phyloP scores from a whole-genome alignment of 2,797 vertebrate genomes.

The Luscinia luscinia region DNA sequence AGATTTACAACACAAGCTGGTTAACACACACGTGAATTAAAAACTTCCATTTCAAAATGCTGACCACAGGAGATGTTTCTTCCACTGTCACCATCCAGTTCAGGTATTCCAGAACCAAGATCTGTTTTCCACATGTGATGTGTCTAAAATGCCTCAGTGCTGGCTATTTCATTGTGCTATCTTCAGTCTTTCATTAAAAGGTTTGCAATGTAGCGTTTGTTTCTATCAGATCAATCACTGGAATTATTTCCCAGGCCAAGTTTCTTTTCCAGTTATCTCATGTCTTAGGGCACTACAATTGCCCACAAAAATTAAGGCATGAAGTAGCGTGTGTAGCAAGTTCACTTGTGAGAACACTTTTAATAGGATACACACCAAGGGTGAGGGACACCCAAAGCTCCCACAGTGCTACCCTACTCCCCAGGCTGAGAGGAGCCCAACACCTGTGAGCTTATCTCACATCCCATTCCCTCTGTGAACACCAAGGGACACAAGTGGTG shows the following conservation, averaged over 20 bases:
- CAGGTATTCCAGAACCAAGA: neutral
- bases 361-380: neutral
- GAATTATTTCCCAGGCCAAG: neutral
- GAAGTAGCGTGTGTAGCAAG: accelerated
- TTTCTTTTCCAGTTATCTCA: neutral
- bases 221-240: neutral
- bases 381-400: too few species aligned
- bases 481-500: accelerated
- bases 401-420: too few species aligned
- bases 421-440: neutral
- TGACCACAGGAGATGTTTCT: neutral
- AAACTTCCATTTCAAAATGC: neutral
- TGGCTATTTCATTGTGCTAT: neutral
- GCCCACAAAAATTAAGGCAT: neutral
- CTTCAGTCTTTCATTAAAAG: neutral
- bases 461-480: accelerated
- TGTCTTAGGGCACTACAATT: neutral
- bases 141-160: neutral
- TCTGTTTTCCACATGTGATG: neutral
- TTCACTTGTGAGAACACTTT: neutral
- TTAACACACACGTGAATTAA: neutral
- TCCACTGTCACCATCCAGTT: neutral
- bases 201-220: neutral
- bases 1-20: neutral
- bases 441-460: accelerated